phyloP scores from a whole-genome alignment of 1,140 invertebrate genomes.

The Drosophila aff. region DNA sequence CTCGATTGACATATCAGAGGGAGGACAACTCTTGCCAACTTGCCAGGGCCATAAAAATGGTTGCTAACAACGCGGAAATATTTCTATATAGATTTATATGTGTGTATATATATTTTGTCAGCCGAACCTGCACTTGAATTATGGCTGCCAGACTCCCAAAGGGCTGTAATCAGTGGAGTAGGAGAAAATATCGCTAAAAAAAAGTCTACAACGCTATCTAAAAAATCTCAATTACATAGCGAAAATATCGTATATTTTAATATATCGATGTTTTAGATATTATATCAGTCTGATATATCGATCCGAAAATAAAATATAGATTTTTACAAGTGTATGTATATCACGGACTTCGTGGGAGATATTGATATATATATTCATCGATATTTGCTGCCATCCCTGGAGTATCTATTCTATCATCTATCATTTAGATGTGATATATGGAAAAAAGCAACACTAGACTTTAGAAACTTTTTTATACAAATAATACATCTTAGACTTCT shows the following conservation, averaged over 20 bases:
- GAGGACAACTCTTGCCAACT: conserved; percentile 43
- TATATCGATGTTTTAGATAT: too few relatives aligned
- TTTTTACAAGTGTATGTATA: too few relatives aligned
- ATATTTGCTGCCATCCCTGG: too few relatives aligned
- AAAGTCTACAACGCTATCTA: background rate
- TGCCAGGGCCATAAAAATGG: conserved; percentile 38
- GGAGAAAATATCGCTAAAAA: background rate
- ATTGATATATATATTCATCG: too few relatives aligned
- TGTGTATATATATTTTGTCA: background rate
- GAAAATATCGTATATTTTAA: background rate
- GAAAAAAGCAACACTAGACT: too few relatives aligned
- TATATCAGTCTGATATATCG: too few relatives aligned
- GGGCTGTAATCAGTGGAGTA: background rate
- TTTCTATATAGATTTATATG: background rate
- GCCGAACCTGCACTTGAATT: conserved; percentile 20
- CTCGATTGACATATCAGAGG: conserved; percentile 55
- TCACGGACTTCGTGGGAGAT: too few relatives aligned
- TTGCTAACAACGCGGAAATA: conserved; percentile 43
- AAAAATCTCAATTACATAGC: background rate
- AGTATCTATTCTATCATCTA: too few relatives aligned
- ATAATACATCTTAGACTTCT: too few relatives aligned
- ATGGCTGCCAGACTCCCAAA: conserved; percentile 19
- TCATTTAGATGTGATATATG: too few relatives aligned
- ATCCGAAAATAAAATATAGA: too few relatives aligned
- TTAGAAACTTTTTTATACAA: too few relatives aligned